phyloP scores from a whole-genome alignment of 2,888 invertebrate species.

The Drosophila gaucha region DNA sequence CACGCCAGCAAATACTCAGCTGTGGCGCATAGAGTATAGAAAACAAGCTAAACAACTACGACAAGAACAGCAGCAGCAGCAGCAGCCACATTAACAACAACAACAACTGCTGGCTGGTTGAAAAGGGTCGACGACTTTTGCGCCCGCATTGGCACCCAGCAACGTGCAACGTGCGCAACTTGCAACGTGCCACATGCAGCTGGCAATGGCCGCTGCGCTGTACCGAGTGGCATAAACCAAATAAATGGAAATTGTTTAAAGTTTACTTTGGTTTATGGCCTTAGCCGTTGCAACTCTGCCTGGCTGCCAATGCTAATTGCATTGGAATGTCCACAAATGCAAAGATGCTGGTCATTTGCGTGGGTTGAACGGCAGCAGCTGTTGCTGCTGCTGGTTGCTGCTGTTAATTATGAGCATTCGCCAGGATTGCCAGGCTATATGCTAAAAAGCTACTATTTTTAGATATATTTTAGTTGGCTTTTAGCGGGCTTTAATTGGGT shows the following conservation, averaged over 20 bases:
- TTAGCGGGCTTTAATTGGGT: not conserved
- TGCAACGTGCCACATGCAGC: conserved; percentile 53
- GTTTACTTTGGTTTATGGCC: conserved; percentile 79
- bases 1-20: conserved; percentile 68
- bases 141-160: conserved; percentile 75
- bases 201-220: conserved; percentile 64
- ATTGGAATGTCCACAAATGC: conserved; percentile 65
- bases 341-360: conserved; percentile 59
- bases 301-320: conserved; percentile 73
- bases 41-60: conserved; percentile 72
- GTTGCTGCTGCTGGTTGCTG: conserved; percentile 10
- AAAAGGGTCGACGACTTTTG: conserved; percentile 77
- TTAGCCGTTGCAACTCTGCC: conserved; percentile 42
- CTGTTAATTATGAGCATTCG: conserved; percentile 33
- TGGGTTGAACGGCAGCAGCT: conserved; percentile 37
- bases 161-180: conserved; percentile 37
- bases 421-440: not conserved
- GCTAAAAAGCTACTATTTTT: conserved; percentile 1
- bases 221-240: conserved; percentile 70
- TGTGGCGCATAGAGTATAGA: conserved; percentile 48
- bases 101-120: conserved; percentile 49
- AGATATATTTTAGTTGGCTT: not conserved
- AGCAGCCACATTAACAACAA: conserved; percentile 33
- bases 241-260: conserved; percentile 81
- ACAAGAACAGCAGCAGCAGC: conserved; percentile 54